Conservation (phyloP, 1,140 invertebrate species). For the Pseudoatta argentina region DNA sequence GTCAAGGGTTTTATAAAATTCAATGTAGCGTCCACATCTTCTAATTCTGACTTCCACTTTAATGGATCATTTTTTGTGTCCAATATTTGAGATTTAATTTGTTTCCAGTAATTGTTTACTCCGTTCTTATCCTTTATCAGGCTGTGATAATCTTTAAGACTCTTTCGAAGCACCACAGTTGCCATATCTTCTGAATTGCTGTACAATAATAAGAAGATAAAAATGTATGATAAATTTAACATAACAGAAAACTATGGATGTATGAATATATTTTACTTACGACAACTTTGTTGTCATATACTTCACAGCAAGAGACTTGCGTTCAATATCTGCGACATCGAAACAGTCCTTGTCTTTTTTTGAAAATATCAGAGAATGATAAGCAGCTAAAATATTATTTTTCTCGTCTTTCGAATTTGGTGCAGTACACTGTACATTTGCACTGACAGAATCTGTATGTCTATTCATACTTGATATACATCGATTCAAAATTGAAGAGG, state of each 20-base stretch:
- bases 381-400: slow-evolving; percentile 71
- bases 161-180: slow-evolving; percentile 69
- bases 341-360: slow-evolving; percentile 67
- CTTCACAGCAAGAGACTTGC: slow-evolving; percentile 77
- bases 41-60: slow-evolving; percentile 77
- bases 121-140: slow-evolving; percentile 70
- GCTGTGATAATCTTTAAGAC: slow-evolving; percentile 73
- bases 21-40: slow-evolving; percentile 70
- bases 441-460: not conserved
- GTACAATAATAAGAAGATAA: slow-evolving; percentile 39
- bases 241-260: not conserved
- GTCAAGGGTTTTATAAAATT: slow-evolving; percentile 76
- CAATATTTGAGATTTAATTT: slow-evolving; percentile 74
- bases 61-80: slow-evolving; percentile 72
- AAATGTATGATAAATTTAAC: slow-evolving; percentile 8
- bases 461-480: not conserved
- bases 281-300: slow-evolving; percentile 73
- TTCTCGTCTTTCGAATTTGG: slow-evolving; percentile 44
- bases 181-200: slow-evolving; percentile 77
- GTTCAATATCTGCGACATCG: slow-evolving; percentile 74
- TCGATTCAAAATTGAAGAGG: not conserved
- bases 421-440: not conserved
- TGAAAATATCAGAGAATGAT: slow-evolving; percentile 79
- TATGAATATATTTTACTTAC: slow-evolving; percentile 69
- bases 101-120: slow-evolving; percentile 80